These are phyloP conservation scores for Nebria ingens DNA, from an alignment of 1,140 invertebrate species.

Conservation along the genomic window DNA sequence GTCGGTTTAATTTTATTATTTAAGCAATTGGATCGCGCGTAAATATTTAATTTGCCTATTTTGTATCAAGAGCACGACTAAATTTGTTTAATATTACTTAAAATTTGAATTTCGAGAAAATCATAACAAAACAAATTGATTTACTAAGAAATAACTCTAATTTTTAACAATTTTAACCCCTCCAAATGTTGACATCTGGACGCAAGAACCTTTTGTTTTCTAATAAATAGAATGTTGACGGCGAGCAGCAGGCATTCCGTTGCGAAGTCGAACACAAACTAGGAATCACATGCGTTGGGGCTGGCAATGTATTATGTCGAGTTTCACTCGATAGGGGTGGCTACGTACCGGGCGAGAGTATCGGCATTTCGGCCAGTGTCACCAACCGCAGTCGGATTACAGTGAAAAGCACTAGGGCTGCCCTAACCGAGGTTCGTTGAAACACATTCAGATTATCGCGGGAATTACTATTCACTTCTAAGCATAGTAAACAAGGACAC, in stretches of 20 bases:
- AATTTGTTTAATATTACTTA: neutral
- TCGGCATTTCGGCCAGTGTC: conserved; percentile 71
- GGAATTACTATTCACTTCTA: too few relatives aligned
- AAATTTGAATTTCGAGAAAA: too few relatives aligned
- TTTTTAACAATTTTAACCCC: neutral
- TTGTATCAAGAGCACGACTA: too few relatives aligned
- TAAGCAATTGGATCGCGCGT: too few relatives aligned
- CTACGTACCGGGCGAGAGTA: conserved; percentile 87
- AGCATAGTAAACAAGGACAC: too few relatives aligned
- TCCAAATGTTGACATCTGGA: neutral
- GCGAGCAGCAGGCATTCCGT: conserved; percentile 73
- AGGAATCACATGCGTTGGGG: conserved; percentile 74
- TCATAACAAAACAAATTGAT: too few relatives aligned
- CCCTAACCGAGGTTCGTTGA: conserved; percentile 61
- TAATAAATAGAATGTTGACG: conserved; percentile 16
- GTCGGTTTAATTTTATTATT: too few relatives aligned
- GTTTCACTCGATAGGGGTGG: conserved; percentile 82
- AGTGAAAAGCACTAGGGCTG: conserved; percentile 62
- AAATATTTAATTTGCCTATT: too few relatives aligned
- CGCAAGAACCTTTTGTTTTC: neutral
- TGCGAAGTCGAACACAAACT: conserved; percentile 84
- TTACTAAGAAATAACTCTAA: too few relatives aligned
- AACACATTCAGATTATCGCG: too few relatives aligned
- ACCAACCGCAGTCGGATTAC: conserved; percentile 73
- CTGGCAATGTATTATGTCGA: conserved; percentile 70